Conservation (phyloP, 2,797 vertebrate species). For the Acanthornis magna region DNA sequence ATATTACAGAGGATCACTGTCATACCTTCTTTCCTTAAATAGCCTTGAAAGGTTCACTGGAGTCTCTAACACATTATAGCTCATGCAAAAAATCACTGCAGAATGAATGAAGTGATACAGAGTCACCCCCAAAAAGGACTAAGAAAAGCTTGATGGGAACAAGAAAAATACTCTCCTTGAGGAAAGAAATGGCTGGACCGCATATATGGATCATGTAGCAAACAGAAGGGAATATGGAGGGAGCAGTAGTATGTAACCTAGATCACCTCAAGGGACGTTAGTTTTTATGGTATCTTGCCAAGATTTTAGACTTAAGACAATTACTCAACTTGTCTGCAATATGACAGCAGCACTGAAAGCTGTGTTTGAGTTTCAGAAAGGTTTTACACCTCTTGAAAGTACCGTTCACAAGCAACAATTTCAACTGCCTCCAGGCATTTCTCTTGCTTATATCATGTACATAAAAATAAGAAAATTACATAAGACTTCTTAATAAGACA, state of each 20-base stretch:
- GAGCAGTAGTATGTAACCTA: not conserved
- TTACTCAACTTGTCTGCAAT: not conserved
- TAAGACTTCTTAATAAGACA: not conserved
- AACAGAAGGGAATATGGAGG: not conserved
- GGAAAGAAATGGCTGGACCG: not conserved
- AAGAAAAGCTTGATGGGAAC: not conserved
- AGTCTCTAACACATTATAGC: not conserved
- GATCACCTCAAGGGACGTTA: not conserved
- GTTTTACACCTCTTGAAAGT: not conserved
- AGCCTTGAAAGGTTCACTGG: not conserved
- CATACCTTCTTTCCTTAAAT: not conserved
- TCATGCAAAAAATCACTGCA: not conserved
- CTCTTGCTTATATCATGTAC: not conserved
- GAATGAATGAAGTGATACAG: not conserved
- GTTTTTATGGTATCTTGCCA: not conserved
- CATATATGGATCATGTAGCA: not conserved
- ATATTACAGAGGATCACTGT: not conserved
- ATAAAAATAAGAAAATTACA: not conserved
- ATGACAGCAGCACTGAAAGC: not conserved
- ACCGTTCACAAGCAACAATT: not conserved
- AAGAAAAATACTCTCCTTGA: not conserved
- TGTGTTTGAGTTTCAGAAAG: not conserved
- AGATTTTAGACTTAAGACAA: not conserved
- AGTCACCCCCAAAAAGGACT: fast-evolving
- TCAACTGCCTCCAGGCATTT: not conserved